Conservation (phyloP, 2,888 invertebrate genomes). For the Leptinotarsa tumamoca region DNA sequence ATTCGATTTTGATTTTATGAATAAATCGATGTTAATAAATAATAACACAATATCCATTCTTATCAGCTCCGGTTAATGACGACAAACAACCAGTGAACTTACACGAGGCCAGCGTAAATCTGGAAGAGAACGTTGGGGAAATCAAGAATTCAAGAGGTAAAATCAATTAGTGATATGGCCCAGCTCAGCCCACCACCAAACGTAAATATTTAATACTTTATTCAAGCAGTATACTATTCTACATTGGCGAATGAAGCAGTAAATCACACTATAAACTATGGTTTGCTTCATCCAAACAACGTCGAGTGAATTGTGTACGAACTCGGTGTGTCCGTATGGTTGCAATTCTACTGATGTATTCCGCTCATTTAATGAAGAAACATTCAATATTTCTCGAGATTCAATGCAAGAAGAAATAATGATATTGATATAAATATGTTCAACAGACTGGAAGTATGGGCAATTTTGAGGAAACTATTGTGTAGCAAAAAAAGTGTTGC, state of each 20-base stretch:
- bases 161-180: constrained; percentile 33
- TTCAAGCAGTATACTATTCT: constrained; percentile 38
- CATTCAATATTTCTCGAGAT: background rate
- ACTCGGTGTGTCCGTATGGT: constrained; percentile 49
- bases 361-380: constrained; percentile 55
- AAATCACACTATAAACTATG: constrained; percentile 56
- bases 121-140: background rate
- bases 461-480: no score
- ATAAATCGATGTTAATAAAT: no score
- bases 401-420: background rate
- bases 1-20: no score
- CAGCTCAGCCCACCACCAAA: constrained; percentile 22
- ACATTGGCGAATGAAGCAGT: constrained; percentile 55
- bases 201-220: constrained; percentile 45
- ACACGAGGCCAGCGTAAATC: constrained; percentile 1
- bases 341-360: constrained; percentile 60
- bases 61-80: background rate
- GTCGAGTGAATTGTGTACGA: constrained; percentile 58
- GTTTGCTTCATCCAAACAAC: constrained; percentile 60
- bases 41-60: background rate
- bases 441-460: no score
- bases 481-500: no score
- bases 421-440: background rate
- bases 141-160: constrained; percentile 28
- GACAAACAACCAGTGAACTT: constrained; percentile 1